Evolutionary conservation across 2,888 invertebrate genomes (phyloP).

Genomic region (Diarsia dahlii): DNA sequence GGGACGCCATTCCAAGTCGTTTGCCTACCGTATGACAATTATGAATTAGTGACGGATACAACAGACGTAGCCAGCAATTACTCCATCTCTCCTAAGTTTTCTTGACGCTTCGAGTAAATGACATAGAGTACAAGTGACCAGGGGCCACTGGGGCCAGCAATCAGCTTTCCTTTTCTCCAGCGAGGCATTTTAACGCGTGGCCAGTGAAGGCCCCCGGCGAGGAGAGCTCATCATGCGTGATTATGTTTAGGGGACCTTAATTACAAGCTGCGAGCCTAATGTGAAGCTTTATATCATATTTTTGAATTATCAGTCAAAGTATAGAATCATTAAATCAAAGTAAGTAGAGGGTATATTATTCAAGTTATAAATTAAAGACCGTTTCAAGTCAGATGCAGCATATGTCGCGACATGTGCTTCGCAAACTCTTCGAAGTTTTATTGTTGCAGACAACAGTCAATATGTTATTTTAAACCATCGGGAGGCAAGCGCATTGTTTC

Average conservation of each 20-base stretch:
- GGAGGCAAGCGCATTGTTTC: conserved; percentile 59
- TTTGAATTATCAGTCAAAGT: conserved; percentile 22
- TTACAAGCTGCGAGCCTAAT: conserved; percentile 72
- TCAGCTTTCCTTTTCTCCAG: conserved; percentile 65
- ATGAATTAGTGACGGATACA: conserved; percentile 58
- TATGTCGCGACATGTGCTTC: conserved; percentile 47
- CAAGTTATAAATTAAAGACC: conserved; percentile 10
- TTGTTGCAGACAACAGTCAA: conserved; percentile 46
- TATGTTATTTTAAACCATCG: conserved; percentile 61
- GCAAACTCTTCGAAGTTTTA: conserved; percentile 25
- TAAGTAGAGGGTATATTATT: neutral
- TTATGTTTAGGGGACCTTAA: conserved; percentile 75
- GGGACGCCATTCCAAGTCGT: conserved; percentile 42
- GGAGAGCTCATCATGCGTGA: conserved; percentile 68
- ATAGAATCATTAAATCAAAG: conserved; percentile 5
- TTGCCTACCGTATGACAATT: conserved; percentile 57
- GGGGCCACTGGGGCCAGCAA: conserved; percentile 65
- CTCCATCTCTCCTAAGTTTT: conserved; percentile 45
- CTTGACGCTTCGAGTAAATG: conserved; percentile 55
- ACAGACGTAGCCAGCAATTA: conserved; percentile 43
- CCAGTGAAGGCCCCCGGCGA: conserved; percentile 63
- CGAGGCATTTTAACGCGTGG: conserved; percentile 51
- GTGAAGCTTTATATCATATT: conserved; percentile 56
- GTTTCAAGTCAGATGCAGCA: conserved; percentile 10
- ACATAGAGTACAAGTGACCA: conserved; percentile 59